Evolutionary conservation across 2,888 invertebrate genomes (phyloP).

Genomic region (Odontothrips loti): DNA sequence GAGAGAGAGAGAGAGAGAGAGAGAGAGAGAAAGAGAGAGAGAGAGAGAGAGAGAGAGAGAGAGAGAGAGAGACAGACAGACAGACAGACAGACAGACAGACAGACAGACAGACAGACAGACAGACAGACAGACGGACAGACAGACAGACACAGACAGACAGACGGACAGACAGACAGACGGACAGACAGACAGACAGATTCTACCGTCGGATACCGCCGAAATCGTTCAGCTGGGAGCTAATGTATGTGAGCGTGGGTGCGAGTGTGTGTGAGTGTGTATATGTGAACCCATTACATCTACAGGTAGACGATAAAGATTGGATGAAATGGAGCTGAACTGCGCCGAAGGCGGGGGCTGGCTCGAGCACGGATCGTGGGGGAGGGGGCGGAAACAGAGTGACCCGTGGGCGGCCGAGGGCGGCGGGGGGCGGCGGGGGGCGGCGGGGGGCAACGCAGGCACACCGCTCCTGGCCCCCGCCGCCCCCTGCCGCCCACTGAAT

Average conservation of each 20-base stretch:
- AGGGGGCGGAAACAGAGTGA: background rate
- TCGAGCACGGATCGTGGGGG: background rate
- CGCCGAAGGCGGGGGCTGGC: background rate
- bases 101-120: background rate
- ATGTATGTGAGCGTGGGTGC: background rate
- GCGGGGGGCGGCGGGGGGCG: background rate
- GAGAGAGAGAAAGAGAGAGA: constrained; percentile 21
- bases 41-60: background rate
- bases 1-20: constrained; percentile 30
- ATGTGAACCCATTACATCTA: background rate
- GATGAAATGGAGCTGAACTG: background rate
- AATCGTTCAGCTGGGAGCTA: background rate
- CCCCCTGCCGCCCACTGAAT: too few relatives aligned
- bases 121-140: too few relatives aligned
- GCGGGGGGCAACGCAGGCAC: too few relatives aligned
- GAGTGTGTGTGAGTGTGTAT: background rate
- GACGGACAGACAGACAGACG: too few relatives aligned
- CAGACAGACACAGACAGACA: too few relatives aligned
- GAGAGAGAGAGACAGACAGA: constrained; percentile 1
- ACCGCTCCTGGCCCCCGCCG: background rate
- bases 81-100: too few relatives aligned
- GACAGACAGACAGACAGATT: background rate
- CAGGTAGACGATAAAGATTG: constrained; percentile 17
- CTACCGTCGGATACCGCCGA: background rate
- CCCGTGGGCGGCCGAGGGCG: background rate